Evolutionary conservation across 2,888 invertebrate genomes (phyloP).

Genomic region (Myopa tessellatipennis): DNA sequence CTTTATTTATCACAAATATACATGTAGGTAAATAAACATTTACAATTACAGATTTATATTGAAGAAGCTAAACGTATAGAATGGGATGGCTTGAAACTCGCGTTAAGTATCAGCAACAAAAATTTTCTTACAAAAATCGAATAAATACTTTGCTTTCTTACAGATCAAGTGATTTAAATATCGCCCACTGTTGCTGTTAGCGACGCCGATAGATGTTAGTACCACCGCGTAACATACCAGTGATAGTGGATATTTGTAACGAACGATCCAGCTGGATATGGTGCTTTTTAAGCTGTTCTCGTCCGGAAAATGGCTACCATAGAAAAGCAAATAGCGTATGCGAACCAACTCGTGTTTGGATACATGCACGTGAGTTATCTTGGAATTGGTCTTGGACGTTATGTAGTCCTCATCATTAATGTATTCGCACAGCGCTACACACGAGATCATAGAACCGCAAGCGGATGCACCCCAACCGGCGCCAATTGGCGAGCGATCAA

Average conservation of each 20-base stretch:
- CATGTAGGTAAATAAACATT: too few relatives aligned
- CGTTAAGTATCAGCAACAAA: constrained; percentile 23
- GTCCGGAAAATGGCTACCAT: constrained; percentile 66
- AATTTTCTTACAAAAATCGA: constrained; percentile 45
- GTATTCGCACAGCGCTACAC: constrained; percentile 84
- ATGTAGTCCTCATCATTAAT: constrained; percentile 77
- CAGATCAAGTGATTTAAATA: constrained; percentile 39
- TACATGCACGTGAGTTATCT: constrained; percentile 39
- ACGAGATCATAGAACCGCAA: constrained; percentile 80
- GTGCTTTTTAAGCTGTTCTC: constrained; percentile 41
- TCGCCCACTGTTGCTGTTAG: constrained; percentile 71
- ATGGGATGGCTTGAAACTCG: too few relatives aligned
- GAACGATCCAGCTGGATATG: constrained; percentile 71
- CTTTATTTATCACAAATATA: too few relatives aligned
- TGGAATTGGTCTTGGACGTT: constrained; percentile 67
- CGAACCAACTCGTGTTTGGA: constrained; percentile 76
- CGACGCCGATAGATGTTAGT: constrained; percentile 74
- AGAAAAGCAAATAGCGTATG: constrained; percentile 81
- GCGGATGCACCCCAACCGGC: constrained; percentile 81
- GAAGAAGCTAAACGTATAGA: too few relatives aligned
- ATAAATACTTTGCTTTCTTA: constrained; percentile 39
- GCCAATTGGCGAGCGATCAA: constrained; percentile 79
- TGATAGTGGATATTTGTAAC: constrained; percentile 74
- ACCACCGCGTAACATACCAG: constrained; percentile 75
- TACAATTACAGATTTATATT: too few relatives aligned